Base-by-base conservation (phyloP, 2,888 invertebrate species). In the Lycia hirtaria region DNA sequence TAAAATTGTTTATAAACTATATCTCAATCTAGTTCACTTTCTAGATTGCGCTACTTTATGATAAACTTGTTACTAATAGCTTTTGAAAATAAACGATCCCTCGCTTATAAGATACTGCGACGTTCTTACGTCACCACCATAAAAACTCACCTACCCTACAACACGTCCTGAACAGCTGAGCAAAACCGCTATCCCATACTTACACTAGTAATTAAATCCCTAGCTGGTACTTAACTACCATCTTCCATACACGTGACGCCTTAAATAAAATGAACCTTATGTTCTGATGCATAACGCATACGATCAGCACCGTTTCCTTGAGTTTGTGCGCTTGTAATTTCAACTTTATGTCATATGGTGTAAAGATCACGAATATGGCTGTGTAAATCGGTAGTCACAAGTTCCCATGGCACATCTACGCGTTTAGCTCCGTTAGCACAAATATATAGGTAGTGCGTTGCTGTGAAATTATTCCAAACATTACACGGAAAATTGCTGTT, bases 381-480 rank as follows among this genome's bases (percentile, higher is more conserved):
- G 4, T 44, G 33, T 20, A 9, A 33, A 48, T 32, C n/a, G 38
- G 48, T 49, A 58, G 52, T 62, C 47, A 60, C 58, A 79, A 80
- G 85, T 84, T 67, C 68, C 80, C 75, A 72, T 70, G 58, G 53
- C 49, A 63, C 56, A 60, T 63, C 65, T 65, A 65, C 65, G 70
- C 75, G 81, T 81, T 81, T 78, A 80, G 81, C 76, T 62, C 90
- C 89, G 90, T 90, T 89, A 89, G 72, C 70, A 76, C 81, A 83
- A 85, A 81, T 80, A 83, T 79, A 54, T 54, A 54, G 54, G 54
- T 54, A 85, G 86, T 85, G 82, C 80, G 75, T 78, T 68, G 74
- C 76, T 75, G 72, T 79, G 76, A 80, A 76, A 85, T 86, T 86
- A 87, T 70, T 75, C 76, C 69, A 72, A 76, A 77, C 76, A 76